A percentile compares a stretch with the other conserved stretches of the same genome.
Evolutionary conservation across 2,888 invertebrate genomes (phyloP).

Genomic region (Drosophila vallismaia): DNA sequence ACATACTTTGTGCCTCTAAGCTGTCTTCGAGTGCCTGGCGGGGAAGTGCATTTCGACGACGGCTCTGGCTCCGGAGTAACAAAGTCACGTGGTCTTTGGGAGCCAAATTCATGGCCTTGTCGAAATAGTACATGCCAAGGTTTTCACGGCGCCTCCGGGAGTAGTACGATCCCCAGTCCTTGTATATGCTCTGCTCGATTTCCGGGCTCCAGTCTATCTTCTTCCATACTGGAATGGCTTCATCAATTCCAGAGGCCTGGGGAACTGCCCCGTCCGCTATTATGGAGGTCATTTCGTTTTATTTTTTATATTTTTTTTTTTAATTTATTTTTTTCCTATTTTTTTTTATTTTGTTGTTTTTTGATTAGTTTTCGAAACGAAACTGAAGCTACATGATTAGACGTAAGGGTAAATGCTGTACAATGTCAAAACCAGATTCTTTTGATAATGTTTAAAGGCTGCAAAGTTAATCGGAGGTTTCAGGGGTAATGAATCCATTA

Average conservation of each 20-base stretch:
- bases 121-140: constrained; percentile 75
- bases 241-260: constrained; percentile 24
- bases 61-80: constrained; percentile 74
- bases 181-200: constrained; percentile 76
- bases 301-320: constrained; percentile 13
- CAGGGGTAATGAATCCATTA: too few species aligned
- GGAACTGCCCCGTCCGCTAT: constrained; percentile 8
- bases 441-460: too few species aligned
- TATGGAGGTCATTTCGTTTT: constrained; percentile 34
- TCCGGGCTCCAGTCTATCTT: constrained; percentile 76
- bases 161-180: constrained; percentile 81
- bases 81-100: constrained; percentile 69
- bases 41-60: constrained; percentile 72
- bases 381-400: constrained; percentile 8
- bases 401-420: constrained; percentile 1
- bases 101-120: constrained; percentile 71
- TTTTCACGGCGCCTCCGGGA: constrained; percentile 73
- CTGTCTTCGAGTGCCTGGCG: constrained; percentile 70
- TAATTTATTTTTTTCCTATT: constrained; percentile 13
- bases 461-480: too few species aligned
- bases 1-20: constrained; percentile 70
- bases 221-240: constrained; percentile 62
- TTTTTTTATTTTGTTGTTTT: constrained; percentile 21
- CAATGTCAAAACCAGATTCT: background rate
- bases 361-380: constrained; percentile 3